Evolutionary conservation across 92 coral and sea anemone species (phyloP).

Genomic region (Epizoanthus fatuus): DNA sequence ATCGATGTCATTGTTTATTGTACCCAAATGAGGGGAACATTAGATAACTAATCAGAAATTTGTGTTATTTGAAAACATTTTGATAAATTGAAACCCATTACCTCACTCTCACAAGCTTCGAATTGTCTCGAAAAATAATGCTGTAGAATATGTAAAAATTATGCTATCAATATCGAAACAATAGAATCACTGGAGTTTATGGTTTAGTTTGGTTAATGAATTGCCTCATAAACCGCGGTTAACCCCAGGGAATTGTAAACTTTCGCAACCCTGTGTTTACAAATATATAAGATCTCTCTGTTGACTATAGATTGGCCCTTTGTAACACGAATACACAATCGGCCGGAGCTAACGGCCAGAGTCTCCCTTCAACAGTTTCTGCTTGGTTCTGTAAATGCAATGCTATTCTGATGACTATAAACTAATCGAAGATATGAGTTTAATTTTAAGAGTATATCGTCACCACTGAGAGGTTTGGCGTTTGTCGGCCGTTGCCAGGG

Average conservation of each 20-base stretch:
- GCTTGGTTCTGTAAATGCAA: no score
- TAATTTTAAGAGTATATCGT: no score
- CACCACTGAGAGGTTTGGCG: no score
- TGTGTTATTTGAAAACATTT: not conserved
- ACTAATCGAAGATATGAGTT: no score
- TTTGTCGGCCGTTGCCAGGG: no score
- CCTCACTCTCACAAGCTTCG: no score
- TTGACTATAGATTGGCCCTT: not conserved
- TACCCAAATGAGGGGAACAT: not conserved
- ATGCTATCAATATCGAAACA: not conserved
- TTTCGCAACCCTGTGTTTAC: not conserved
- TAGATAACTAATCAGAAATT: not conserved
- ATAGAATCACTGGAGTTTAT: not conserved
- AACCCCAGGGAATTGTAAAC: slow-evolving; percentile 2
- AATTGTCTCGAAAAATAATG: slow-evolving; percentile 11
- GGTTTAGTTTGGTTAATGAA: slow-evolving; percentile 8
- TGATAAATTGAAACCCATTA: not conserved
- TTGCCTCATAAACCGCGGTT: not conserved
- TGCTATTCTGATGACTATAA: no score
- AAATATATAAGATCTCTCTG: not conserved
- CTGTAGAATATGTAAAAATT: not conserved
- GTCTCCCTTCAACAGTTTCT: no score
- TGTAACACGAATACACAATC: no score
- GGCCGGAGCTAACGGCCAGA: no score
- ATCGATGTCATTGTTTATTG: not conserved